These are phyloP conservation scores for Hippocampus zosterae DNA, from an alignment of 2,113 vertebrate species.

Conservation along the genomic window DNA sequence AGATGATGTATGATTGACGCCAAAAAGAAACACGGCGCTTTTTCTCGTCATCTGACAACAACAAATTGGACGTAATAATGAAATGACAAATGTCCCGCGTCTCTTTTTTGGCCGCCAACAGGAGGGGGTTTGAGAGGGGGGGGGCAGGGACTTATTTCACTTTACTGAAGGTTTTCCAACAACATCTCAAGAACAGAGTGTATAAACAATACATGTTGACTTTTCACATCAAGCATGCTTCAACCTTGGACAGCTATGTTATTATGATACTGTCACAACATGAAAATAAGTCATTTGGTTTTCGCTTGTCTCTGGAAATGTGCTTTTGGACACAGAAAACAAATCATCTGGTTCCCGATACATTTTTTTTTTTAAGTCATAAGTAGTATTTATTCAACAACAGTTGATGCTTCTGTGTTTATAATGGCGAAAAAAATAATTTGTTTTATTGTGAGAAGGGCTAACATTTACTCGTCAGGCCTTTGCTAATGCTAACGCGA, in stretches of 20 bases:
- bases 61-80: conserved; percentile 57
- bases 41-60: conserved; percentile 17
- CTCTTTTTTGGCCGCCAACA: conserved; percentile 6
- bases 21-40: conserved; percentile 7
- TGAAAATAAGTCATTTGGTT: neutral
- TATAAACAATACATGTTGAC: conserved; percentile 1
- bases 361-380: too few relatives aligned
- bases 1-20: conserved; percentile 24
- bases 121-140: neutral
- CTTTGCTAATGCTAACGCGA: neutral
- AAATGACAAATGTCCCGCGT: conserved; percentile 59
- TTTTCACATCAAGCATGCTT: neutral
- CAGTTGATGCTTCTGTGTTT: too few relatives aligned
- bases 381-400: too few relatives aligned
- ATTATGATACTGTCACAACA: neutral
- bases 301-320: neutral
- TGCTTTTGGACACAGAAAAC: too few relatives aligned
- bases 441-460: too few relatives aligned
- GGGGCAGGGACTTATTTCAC: neutral
- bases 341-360: too few relatives aligned
- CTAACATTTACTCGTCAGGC: neutral
- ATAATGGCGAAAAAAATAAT: too few relatives aligned
- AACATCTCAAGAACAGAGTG: neutral
- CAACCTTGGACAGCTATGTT: neutral
- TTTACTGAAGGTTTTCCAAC: neutral